phyloP scores from a whole-genome alignment of 2,888 invertebrate species.

The Neoscelio sp. region DNA sequence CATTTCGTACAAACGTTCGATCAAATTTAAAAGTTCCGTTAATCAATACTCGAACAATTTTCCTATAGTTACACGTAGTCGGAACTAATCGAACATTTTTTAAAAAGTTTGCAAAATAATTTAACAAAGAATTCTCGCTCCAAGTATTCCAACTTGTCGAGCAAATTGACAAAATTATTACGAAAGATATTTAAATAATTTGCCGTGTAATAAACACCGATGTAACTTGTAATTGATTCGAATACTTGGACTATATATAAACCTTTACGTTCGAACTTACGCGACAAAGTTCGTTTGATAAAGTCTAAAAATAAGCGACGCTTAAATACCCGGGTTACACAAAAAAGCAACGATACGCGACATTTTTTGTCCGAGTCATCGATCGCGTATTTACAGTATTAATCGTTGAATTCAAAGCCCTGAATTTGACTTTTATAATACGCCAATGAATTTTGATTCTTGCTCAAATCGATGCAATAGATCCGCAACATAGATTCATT shows the following conservation, averaged over 20 bases:
- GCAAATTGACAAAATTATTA: constrained; percentile 43
- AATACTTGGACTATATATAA: constrained; percentile 40
- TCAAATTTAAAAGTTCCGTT: constrained; percentile 40
- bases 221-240: constrained; percentile 54
- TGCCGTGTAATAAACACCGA: constrained; percentile 47
- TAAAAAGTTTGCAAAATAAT: constrained; percentile 33
- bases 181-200: constrained; percentile 52
- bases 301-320: constrained; percentile 38
- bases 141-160: constrained; percentile 15
- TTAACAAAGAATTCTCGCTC: constrained; percentile 35
- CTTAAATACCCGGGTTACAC: constrained; percentile 11
- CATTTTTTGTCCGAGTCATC: no score
- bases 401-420: constrained; percentile 17
- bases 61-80: constrained; percentile 43
- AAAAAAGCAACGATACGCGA: no score
- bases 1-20: constrained; percentile 36
- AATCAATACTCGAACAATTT: constrained; percentile 49
- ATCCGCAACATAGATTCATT: constrained; percentile 38
- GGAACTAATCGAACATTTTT: constrained; percentile 49
- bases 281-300: constrained; percentile 32
- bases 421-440: no score
- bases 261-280: not conserved
- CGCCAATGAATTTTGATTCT: constrained; percentile 52
- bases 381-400: constrained; percentile 11
- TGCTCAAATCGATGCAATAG: constrained; percentile 38